A percentile compares a stretch with the other conserved stretches of the same genome.
Conservation (phyloP, 2,888 invertebrate genomes). For the Synanthedon myopaeformis region DNA sequence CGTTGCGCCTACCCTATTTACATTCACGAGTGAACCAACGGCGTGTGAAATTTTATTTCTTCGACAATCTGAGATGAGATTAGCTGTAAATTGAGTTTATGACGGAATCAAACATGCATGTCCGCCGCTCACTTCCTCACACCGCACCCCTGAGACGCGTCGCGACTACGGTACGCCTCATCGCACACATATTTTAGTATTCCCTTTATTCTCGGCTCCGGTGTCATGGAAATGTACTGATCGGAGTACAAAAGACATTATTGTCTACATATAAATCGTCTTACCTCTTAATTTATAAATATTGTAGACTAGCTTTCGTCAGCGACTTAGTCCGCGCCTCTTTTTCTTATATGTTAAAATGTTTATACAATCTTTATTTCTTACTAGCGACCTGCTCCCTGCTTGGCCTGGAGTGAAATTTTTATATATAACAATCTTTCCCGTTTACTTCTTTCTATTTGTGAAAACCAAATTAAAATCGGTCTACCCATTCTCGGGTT, state of each 20-base stretch:
- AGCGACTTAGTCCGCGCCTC: too few relatives aligned
- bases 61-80: conserved; percentile 67
- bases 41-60: conserved; percentile 68
- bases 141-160: conserved; percentile 3
- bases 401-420: too few relatives aligned
- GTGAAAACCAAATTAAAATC: too few relatives aligned
- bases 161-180: conserved; percentile 39
- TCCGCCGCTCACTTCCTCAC: conserved; percentile 18
- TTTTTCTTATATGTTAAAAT: too few relatives aligned
- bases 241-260: conserved; percentile 18
- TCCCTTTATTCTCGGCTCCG: conserved; percentile 38
- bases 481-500: too few relatives aligned
- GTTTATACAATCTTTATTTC: too few relatives aligned
- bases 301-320: too few relatives aligned
- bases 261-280: not conserved
- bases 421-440: too few relatives aligned
- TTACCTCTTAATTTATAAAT: too few relatives aligned
- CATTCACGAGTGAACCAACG: conserved; percentile 51
- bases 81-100: conserved; percentile 69
- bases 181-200: conserved; percentile 42
- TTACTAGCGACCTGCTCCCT: too few relatives aligned
- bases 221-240: conserved; percentile 38
- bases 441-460: too few relatives aligned
- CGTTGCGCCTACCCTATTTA: conserved; percentile 43
- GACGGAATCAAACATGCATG: conserved; percentile 64